Evolutionary conservation across 2,113 vertebrate species (phyloP).

Genomic region (Hepsetus odoe): DNA sequence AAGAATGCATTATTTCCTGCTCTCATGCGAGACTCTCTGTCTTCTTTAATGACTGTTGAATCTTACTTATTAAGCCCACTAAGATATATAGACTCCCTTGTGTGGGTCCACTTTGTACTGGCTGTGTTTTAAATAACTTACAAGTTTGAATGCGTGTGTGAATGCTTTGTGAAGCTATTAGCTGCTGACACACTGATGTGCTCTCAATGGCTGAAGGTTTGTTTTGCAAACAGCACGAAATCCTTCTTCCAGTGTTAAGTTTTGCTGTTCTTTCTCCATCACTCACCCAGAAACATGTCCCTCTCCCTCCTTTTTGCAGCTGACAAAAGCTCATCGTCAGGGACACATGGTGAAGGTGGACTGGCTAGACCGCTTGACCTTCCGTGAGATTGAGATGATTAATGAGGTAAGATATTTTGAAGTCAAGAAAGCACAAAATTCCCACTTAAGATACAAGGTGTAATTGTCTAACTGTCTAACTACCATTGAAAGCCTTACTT

Average conservation of each 20-base stretch:
- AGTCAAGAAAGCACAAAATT: background rate
- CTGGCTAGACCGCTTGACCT: slow-evolving; percentile 96
- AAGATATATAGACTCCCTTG: slow-evolving; percentile 1
- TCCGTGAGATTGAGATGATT: slow-evolving; percentile 99
- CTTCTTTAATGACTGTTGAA: slow-evolving; percentile 23
- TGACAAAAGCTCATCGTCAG: slow-evolving; percentile 97
- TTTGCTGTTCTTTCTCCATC: slow-evolving; percentile 10
- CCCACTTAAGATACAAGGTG: background rate
- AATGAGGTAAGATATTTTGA: slow-evolving; percentile 83
- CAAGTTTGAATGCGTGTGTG: slow-evolving; percentile 46
- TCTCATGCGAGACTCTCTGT: background rate
- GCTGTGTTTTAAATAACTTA: slow-evolving; percentile 53
- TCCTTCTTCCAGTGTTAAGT: slow-evolving; percentile 35
- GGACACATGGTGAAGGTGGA: slow-evolving; percentile 99
- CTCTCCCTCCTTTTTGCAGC: slow-evolving; percentile 69
- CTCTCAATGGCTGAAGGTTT: slow-evolving; percentile 60
- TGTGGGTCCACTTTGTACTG: slow-evolving; percentile 26
- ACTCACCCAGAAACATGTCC: background rate
- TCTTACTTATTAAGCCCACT: slow-evolving; percentile 30
- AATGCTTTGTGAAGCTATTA: slow-evolving; percentile 47
- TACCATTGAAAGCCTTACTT: background rate
- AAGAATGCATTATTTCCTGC: no score
- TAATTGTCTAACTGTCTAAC: background rate
- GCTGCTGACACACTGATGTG: slow-evolving; percentile 58
- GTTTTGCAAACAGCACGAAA: slow-evolving; percentile 5